Evolutionary conservation across 1,140 invertebrate genomes (phyloP), one percentile per base, ranked within the genome.

Genomic region (Asbolus verrucosus): DNA sequence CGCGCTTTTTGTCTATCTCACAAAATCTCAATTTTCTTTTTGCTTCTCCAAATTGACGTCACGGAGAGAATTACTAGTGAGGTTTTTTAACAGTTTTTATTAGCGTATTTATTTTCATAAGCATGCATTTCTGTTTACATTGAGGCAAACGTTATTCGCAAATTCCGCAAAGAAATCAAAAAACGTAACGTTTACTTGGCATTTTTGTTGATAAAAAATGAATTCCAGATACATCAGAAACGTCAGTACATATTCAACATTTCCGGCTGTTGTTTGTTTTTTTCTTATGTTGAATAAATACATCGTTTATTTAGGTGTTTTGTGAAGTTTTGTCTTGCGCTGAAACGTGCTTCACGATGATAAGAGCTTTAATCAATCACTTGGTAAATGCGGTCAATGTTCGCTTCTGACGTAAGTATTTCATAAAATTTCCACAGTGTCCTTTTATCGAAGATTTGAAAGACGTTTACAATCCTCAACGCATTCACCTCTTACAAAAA

Each of bases 1-100:
- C 31, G 31, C 24, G 27, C 30, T 62, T 62, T 62, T 62, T 62
- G 60, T 62, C 36, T 36, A 62, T 62, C 60, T 62, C 60, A 38
- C 60, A 62, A 62, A 62, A 33, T 31, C 60, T 33, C 30, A 62
- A 62, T 62, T 62, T 62, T 62, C 60, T 62, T 62, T 62, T 62
- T 62, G 59, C 59, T 21, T n/a, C 13, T 36, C 36, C 14, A 62
- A 62, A 62, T 38, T 62, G 60, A 62, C 60, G 60, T 62, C 60
- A 41, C 60, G 36, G 13, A 16, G 60, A 62, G 60, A 62, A 62
- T 62, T 62, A 62, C 60, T 21, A 36, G 15, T 41, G 13, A 16
- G 15, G 5, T 15, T 38, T 27, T 50, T 21, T 15, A 9, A n/a
- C 8, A 50, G 5, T 50, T 27, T 50, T 50, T 50, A 9, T 50